phyloP scores from a whole-genome alignment of 1,140 invertebrate genomes.

The Camponotus vicinus region DNA sequence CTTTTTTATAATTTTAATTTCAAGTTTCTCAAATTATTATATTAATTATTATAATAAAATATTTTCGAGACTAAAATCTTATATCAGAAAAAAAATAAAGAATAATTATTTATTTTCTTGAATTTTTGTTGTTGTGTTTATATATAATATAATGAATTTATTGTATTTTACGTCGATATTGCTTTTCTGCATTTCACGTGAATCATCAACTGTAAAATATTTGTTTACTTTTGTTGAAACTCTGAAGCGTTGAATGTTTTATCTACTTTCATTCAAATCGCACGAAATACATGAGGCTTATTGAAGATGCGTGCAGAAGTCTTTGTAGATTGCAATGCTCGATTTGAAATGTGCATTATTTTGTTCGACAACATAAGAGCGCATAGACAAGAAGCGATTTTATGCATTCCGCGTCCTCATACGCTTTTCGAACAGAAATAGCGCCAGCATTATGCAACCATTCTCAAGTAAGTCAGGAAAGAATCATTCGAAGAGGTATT shows the following conservation, averaged over 20 bases:
- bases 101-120: too few species aligned
- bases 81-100: too few species aligned
- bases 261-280: conserved; percentile 27
- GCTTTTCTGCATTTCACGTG: background rate
- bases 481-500: background rate
- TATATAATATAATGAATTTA: background rate
- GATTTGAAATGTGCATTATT: conserved; percentile 33
- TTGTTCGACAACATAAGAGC: background rate
- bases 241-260: background rate
- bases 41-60: too few species aligned
- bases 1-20: too few species aligned
- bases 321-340: background rate
- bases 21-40: too few species aligned
- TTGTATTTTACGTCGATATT: background rate
- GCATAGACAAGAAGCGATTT: background rate
- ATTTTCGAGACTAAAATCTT: too few species aligned
- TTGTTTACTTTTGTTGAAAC: conserved; percentile 7
- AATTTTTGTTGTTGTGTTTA: too few species aligned
- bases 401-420: background rate
- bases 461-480: background rate
- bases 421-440: background rate
- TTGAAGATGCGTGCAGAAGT: background rate
- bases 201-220: background rate
- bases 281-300: background rate
- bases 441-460: background rate